Base-by-base conservation (phyloP, 2,113 vertebrate species). In the Ictalurus punctatus region DNA sequence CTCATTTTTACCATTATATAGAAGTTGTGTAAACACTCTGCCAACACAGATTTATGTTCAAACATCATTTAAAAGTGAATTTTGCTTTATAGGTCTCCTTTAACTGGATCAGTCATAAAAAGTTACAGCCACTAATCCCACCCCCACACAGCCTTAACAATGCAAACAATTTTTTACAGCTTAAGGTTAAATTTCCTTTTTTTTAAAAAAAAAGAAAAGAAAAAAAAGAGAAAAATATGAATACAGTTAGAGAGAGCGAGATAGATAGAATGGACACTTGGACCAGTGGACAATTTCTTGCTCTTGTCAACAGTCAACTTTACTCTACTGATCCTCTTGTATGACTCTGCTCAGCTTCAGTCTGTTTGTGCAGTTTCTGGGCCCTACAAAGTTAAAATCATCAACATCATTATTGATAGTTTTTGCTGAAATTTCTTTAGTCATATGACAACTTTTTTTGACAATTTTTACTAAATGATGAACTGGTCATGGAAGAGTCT, bases 401-500 rank as follows among this genome's bases (percentile, higher is more conserved):
- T 83, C 59, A 48, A 86, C 86, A 93, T 92, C 65, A 91, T 90
- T 83, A 90, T 92, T 90, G 88, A 88, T 90, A 88, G 81, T 85
- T 88, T 69, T 87, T 84, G 13, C 44, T 86, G 54, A 91, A 23
- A 27, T 87, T 17, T 67, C 48, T 89, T 92, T 92, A 93, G 90
- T 89, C 92, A 92, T 90, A 92, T 92, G 90, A 91, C 88, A 86
- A 90, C 87, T 34, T 34, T 34, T 34, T 34, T 34, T 34, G 34
- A 34, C 34, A 34, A 83, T 92, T 94, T 94, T 94, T 89, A 90
- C 92, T 92, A 92, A 93, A 93, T 90, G 92, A 88, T 92, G 92
- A 94, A 95, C 92, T 94, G 94, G 93, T 92, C 94, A 95, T 92
- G 94, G 90, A 91, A 95, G 94, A 94, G 93, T 95, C 92, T 95